Percentiles rank a stretch among this genome's conserved stretches.
These are phyloP conservation scores for Lycaon pictus DNA, from an alignment of 2,113 vertebrate species.

Conservation along the genomic window DNA sequence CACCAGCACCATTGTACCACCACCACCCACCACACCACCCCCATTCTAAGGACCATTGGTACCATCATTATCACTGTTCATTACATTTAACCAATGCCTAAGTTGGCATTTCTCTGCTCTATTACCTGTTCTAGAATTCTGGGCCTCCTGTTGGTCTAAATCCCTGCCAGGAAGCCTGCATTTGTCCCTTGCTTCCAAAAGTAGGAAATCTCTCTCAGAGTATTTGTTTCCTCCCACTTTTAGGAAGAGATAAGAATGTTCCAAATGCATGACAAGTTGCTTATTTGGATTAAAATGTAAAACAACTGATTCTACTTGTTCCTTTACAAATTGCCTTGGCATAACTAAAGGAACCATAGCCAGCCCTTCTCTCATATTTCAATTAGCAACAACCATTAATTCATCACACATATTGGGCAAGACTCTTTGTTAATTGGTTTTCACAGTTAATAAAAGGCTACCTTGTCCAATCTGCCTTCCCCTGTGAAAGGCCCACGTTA, in stretches of 20 bases:
- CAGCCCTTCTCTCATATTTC: background rate
- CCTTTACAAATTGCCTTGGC: background rate
- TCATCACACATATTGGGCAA: background rate
- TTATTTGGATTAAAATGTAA: background rate
- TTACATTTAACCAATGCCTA: no score
- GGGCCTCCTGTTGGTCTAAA: background rate
- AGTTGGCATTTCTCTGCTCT: background rate
- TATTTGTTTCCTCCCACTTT: background rate
- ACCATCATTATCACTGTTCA: background rate
- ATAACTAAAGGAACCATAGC: background rate
- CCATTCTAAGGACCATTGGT: background rate
- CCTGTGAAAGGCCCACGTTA: background rate
- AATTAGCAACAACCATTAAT: background rate
- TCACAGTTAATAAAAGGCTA: slow-evolving; percentile 1
- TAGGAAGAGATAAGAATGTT: background rate
- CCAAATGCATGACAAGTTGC: background rate
- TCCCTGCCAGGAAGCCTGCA: background rate
- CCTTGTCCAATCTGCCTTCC: background rate
- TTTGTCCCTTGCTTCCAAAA: background rate
- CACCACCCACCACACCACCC: no score
- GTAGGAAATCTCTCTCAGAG: background rate
- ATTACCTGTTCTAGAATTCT: background rate
- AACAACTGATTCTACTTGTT: background rate
- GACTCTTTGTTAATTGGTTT: background rate
- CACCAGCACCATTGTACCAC: background rate